A percentile compares a stretch with the other conserved stretches of the same genome.
Conservation (phyloP, 1,140 invertebrate genomes). For the Anagrus nilaparvatae region DNA sequence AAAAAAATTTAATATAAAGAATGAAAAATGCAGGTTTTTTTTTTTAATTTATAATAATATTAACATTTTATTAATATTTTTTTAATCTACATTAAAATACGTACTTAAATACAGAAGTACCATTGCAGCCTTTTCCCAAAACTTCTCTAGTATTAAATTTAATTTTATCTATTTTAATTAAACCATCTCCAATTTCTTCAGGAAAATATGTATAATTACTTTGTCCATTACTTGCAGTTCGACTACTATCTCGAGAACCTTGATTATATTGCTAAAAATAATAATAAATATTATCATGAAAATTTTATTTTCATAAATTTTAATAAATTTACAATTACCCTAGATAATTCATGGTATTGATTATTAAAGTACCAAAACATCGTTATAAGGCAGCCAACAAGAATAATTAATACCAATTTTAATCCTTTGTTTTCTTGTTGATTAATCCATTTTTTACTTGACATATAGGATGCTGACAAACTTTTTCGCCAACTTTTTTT, state of each 20-base stretch:
- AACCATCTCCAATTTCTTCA: slow-evolving; percentile 62
- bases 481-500: slow-evolving; percentile 22
- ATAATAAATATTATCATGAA: not conserved
- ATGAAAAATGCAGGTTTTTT: slow-evolving; percentile 3
- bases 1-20: slow-evolving; percentile 1
- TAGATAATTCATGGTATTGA: slow-evolving; percentile 48
- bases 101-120: slow-evolving; percentile 92
- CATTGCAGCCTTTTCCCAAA: slow-evolving; percentile 96
- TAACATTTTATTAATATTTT: no score
- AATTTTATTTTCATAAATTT: not conserved
- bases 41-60: no score
- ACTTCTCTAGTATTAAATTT: slow-evolving; percentile 75
- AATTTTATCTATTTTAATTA: slow-evolving; percentile 82
- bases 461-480: slow-evolving; percentile 19
- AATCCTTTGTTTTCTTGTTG: slow-evolving; percentile 59
- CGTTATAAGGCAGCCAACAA: slow-evolving; percentile 52
- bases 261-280: slow-evolving; percentile 25
- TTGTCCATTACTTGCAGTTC: slow-evolving; percentile 29
- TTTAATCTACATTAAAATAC: slow-evolving; percentile 6
- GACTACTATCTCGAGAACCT: slow-evolving; percentile 35
- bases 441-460: slow-evolving; percentile 47
- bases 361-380: slow-evolving; percentile 59
- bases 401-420: slow-evolving; percentile 54
- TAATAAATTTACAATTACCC: no score
- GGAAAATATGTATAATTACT: slow-evolving; percentile 39